Conservation (phyloP, 2,888 invertebrate genomes). For the Lordiphosa andalusiaca region DNA sequence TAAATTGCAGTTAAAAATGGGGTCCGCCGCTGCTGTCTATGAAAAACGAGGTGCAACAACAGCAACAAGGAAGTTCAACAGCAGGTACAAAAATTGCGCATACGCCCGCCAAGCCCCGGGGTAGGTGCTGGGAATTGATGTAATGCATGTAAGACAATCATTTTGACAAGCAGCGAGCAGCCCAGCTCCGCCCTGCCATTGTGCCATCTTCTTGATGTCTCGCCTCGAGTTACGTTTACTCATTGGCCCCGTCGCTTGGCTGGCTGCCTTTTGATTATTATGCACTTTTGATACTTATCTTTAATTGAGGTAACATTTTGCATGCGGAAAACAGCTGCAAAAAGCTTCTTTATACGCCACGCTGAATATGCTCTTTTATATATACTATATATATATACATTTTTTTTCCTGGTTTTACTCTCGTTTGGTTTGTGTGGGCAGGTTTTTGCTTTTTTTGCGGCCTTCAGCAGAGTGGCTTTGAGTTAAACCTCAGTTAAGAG, state of each 20-base stretch:
- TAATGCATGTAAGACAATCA: conserved; percentile 70
- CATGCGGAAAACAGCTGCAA: conserved; percentile 35
- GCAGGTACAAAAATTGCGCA: conserved; percentile 64
- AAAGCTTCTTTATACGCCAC: conserved; percentile 1
- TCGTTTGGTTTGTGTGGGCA: too few species aligned
- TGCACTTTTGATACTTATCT: conserved; percentile 73
- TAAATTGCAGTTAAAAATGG: conserved; percentile 64
- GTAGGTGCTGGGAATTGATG: conserved; percentile 5
- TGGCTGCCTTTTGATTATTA: conserved; percentile 70
- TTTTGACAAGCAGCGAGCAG: too few species aligned
- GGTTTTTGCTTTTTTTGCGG: too few species aligned
- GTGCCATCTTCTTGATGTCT: not conserved
- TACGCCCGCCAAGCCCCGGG: conserved; percentile 60
- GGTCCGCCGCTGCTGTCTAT: conserved; percentile 47
- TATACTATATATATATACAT: too few species aligned
- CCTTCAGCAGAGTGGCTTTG: too few species aligned
- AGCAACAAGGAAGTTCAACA: conserved; percentile 44
- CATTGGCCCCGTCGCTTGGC: conserved; percentile 58
- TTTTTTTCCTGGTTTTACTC: too few species aligned
- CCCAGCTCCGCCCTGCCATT: not conserved
- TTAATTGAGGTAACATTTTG: conserved; percentile 69
- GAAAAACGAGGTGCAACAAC: conserved; percentile 71
- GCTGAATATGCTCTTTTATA: too few species aligned
- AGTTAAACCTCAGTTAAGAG: too few species aligned
- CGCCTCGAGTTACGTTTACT: conserved; percentile 26